Base-by-base conservation (phyloP, 2,888 invertebrate species). In the Netelia virgata region DNA sequence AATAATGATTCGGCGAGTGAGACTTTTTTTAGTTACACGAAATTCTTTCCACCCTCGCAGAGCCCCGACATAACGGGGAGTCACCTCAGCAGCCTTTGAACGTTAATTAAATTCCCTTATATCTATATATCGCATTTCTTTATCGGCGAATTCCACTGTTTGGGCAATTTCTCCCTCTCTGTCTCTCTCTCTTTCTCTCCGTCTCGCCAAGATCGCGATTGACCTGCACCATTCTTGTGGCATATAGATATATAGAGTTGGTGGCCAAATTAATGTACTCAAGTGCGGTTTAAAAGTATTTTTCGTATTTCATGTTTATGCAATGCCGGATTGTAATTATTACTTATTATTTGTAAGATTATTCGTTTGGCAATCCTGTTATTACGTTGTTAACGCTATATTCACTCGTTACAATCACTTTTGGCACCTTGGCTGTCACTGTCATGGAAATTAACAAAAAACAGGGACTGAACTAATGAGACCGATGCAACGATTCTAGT, bases 81-180 rank as follows among this genome's bases (percentile, higher is more conserved):
- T 20, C 72, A 59, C 72, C 72, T 77, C 72, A 72, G 72, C 59
- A 66, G 72, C 72, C 72, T 66, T 76, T 23, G 76, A 77, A 77
- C 68, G 77, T 77, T 72, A 77, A 82, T 82, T 76, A 77, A 82
- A 43, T 76, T 50, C 16, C 43, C 57, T 20, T 61, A 18, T 64
- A 43, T 43, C 16, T 61, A n/a, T 64, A 43, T 43, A 36, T 59
- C 6, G 41, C n/a, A n/a, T 47, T 18, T 69, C 68, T 20, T 61
- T 50, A 41, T 75, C 41, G 36, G 36, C 16, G 50, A 41, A 64
- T 64, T 43, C 18, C 59, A 10, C 50, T 10, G 63, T 36, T 36
- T 10, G 18, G 16, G 11, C 50, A 61, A 77, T 63, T 9, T 50
- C 55, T 36, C 53, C n/a, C 28, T 50, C 68, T 59, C 47, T n/a